Evolutionary conservation across 2,888 invertebrate species (phyloP).

Genomic region (Drymonia ruficornis): DNA sequence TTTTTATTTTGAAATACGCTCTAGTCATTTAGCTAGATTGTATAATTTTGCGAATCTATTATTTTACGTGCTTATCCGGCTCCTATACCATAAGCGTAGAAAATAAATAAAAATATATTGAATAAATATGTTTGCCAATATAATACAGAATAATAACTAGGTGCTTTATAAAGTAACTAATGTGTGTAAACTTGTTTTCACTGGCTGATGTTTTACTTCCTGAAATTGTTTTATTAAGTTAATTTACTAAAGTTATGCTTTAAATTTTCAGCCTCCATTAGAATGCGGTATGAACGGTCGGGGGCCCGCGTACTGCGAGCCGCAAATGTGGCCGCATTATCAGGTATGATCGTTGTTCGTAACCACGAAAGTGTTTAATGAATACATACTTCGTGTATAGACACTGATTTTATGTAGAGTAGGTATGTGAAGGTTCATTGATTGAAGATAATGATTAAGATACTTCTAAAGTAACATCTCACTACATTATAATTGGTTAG

Average conservation of each 20-base stretch:
- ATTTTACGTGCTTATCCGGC: too few relatives aligned
- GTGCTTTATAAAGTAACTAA: too few relatives aligned
- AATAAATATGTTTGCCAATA: too few relatives aligned
- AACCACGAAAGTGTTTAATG: background rate
- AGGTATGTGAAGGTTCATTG: background rate
- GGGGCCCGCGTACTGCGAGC: constrained; percentile 69
- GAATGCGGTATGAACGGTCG: constrained; percentile 74
- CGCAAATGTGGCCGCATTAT: constrained; percentile 79
- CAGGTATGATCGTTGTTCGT: constrained; percentile 56
- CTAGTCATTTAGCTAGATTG: too few relatives aligned
- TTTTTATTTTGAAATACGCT: too few relatives aligned
- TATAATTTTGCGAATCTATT: too few relatives aligned
- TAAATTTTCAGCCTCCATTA: constrained; percentile 70
- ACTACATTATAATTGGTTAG: too few relatives aligned
- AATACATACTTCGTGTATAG: constrained; percentile 2
- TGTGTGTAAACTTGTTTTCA: background rate
- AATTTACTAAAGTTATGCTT: background rate
- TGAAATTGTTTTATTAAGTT: background rate
- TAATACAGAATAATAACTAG: too few relatives aligned
- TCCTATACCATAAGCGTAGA: too few relatives aligned
- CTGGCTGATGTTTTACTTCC: background rate
- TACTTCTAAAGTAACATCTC: too few relatives aligned
- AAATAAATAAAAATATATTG: too few relatives aligned
- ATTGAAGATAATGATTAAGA: too few relatives aligned
- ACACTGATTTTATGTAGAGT: background rate